These are phyloP conservation scores for Lerista edwardsae DNA, from an alignment of 2,797 vertebrate species.

Conservation along the genomic window DNA sequence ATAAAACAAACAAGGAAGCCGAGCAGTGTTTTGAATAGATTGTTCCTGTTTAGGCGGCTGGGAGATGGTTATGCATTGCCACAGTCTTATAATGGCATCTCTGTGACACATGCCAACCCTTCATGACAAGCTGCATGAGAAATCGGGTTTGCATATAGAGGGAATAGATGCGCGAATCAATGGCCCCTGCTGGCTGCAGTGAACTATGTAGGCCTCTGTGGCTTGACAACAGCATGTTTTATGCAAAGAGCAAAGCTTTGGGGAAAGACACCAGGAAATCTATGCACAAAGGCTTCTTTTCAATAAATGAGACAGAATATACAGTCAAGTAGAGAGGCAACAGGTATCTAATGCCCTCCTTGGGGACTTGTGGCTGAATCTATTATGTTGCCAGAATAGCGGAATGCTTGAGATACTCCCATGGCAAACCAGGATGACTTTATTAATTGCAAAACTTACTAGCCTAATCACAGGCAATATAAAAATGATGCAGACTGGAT, in stretches of 20 bases:
- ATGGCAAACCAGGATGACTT: not conserved
- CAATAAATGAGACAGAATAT: conserved; percentile 32
- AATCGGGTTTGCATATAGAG: conserved; percentile 60
- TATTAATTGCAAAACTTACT: not conserved
- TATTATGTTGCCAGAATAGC: not conserved
- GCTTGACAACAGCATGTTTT: conserved; percentile 69
- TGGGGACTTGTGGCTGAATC: not conserved
- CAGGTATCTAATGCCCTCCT: rapidly evolving
- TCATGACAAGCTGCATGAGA: conserved; percentile 62
- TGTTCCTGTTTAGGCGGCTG: conserved; percentile 45
- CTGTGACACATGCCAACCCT: conserved; percentile 71
- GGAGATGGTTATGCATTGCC: conserved; percentile 35
- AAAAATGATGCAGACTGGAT: not conserved
- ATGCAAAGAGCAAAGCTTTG: conserved; percentile 64
- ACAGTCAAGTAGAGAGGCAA: not conserved
- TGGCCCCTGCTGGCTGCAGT: conserved; percentile 64
- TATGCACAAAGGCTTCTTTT: conserved; percentile 37
- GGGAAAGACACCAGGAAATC: conserved; percentile 41
- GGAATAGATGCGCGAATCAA: conserved; percentile 69
- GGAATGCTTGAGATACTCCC: not conserved
- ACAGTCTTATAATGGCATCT: conserved; percentile 45
- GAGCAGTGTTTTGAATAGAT: conserved; percentile 46
- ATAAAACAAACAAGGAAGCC: conserved; percentile 41
- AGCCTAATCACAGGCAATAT: not conserved
- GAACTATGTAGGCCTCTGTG: conserved; percentile 54